A percentile compares a stretch with the other conserved stretches of the same genome.
Evolutionary conservation across 37 sponge, comb jelly and placozoan genomes (phyloP).

Genomic region (Agelas oroides): DNA sequence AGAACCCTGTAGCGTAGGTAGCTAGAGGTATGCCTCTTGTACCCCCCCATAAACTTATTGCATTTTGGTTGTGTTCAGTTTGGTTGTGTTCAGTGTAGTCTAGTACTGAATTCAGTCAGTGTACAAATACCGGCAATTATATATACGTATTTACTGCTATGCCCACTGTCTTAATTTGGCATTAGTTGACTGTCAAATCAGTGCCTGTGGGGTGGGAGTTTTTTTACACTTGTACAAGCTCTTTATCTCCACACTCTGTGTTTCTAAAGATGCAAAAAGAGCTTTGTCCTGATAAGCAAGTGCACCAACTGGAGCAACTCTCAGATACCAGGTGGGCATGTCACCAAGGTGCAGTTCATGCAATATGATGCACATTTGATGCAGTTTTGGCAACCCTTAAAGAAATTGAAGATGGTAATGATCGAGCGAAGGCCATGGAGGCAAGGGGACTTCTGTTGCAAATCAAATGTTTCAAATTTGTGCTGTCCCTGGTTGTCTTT

Average conservation of each 20-base stretch:
- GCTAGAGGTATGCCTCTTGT: too few relatives aligned
- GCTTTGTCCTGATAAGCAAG: slow-evolving; percentile 61
- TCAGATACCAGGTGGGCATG: slow-evolving; percentile 63
- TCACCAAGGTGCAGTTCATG: slow-evolving; percentile 56
- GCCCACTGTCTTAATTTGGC: slow-evolving; percentile 45
- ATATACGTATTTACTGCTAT: slow-evolving; percentile 61
- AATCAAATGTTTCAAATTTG: slow-evolving; percentile 33
- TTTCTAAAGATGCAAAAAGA: slow-evolving; percentile 51
- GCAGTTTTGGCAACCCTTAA: slow-evolving; percentile 37
- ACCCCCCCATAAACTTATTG: too few relatives aligned
- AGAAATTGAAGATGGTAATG: slow-evolving; percentile 18
- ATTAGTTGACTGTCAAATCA: slow-evolving; percentile 29
- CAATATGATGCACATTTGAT: slow-evolving; percentile 31
- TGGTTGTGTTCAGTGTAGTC: too few relatives aligned
- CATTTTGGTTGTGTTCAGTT: too few relatives aligned
- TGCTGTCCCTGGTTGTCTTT: slow-evolving; percentile 21
- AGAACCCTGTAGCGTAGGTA: too few relatives aligned
- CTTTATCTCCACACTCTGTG: slow-evolving; percentile 48
- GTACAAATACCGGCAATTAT: too few relatives aligned
- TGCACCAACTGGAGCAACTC: slow-evolving; percentile 42
- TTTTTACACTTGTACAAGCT: slow-evolving; percentile 45
- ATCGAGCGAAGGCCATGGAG: slow-evolving; percentile 53
- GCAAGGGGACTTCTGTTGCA: slow-evolving; percentile 45
- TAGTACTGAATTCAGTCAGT: too few relatives aligned
- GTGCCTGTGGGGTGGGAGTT: slow-evolving; percentile 54